A percentile compares a stretch with the other conserved stretches of the same genome.
Evolutionary conservation across 2,113 vertebrate species (phyloP).

Genomic region (Oreocharis arfaki): DNA sequence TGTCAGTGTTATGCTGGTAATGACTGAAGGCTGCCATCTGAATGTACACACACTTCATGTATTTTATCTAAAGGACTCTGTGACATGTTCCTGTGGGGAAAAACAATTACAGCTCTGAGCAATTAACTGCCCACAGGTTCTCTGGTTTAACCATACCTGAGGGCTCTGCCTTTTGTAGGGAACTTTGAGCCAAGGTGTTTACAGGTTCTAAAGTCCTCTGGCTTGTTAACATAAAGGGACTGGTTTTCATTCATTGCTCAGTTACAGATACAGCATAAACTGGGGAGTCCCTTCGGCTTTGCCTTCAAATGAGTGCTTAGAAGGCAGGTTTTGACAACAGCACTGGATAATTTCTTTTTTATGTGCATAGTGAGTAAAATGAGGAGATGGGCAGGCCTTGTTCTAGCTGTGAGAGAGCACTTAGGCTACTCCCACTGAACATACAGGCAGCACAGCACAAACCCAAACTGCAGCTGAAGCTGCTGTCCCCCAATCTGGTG

Average conservation of each 20-base stretch:
- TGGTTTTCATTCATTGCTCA: not conserved
- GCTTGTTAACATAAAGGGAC: not conserved
- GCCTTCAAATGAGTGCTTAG: not conserved
- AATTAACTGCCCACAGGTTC: not conserved
- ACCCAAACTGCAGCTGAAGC: not conserved
- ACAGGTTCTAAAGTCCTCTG: not conserved
- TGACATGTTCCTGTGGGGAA: not conserved
- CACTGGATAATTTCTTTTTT: not conserved
- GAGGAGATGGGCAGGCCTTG: not conserved
- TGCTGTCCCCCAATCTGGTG: not conserved
- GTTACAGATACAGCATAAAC: not conserved
- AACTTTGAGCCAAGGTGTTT: not conserved
- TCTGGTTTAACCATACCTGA: not conserved
- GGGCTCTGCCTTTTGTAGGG: not conserved
- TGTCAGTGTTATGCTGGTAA: not conserved
- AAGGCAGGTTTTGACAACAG: not conserved
- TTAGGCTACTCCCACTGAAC: not conserved
- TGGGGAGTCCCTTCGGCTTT: not conserved
- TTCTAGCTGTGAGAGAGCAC: not conserved
- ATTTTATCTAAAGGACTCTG: not conserved
- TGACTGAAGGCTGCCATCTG: not conserved
- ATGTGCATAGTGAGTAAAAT: rapidly evolving
- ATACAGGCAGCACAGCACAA: not conserved
- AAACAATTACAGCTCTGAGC: not conserved
- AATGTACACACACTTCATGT: not conserved